Evolutionary conservation across 2,113 vertebrate genomes (phyloP).

Genomic region (Ciconia maguari): DNA sequence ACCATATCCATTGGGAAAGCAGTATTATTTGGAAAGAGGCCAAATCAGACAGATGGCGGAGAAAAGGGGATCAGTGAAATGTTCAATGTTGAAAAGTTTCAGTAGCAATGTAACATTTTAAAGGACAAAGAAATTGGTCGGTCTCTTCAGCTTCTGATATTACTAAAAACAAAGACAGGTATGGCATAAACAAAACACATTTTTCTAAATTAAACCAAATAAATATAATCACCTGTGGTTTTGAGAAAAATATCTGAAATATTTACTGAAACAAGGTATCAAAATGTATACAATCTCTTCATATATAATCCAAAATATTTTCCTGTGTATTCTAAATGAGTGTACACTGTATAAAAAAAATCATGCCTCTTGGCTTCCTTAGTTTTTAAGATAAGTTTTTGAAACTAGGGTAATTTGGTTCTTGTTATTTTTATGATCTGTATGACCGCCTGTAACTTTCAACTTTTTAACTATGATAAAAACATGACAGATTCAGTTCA

Average conservation of each 20-base stretch:
- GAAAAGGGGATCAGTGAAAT: conserved; percentile 80
- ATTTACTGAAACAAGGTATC: not conserved
- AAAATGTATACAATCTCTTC: not conserved
- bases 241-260: not conserved
- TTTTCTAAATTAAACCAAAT: not conserved
- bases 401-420: conserved; percentile 73
- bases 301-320: not conserved
- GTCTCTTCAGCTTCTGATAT: conserved; percentile 73
- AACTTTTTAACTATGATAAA: conserved; percentile 62
- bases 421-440: conserved; percentile 70
- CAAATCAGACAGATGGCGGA: conserved; percentile 89
- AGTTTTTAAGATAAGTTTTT: conserved; percentile 63
- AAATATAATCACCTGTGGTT: not conserved
- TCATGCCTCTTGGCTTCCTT: conserved; percentile 51
- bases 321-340: not conserved
- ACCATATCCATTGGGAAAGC: conserved; percentile 76
- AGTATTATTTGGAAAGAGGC: conserved; percentile 81
- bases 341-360: not conserved
- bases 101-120: conserved; percentile 71
- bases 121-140: conserved; percentile 70
- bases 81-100: conserved; percentile 72
- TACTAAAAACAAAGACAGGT: conserved; percentile 25
- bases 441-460: conserved; percentile 62
- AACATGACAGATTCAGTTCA: not conserved
- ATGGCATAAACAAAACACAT: not conserved